Evolutionary conservation across 2,113 vertebrate species (phyloP).

Genomic region (Psephotus haematonotus): DNA sequence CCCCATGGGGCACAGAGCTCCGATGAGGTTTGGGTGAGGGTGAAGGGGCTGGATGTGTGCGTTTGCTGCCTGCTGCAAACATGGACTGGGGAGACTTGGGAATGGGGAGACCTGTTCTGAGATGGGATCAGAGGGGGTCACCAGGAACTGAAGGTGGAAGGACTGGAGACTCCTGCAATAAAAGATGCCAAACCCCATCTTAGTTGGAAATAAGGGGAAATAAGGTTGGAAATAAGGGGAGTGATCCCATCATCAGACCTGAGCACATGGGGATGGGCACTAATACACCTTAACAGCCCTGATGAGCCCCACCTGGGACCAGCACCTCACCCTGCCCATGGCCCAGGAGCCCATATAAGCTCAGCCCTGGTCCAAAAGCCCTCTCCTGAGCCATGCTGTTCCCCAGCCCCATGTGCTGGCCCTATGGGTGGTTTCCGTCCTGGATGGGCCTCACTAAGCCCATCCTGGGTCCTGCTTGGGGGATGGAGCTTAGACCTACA

Average conservation of each 20-base stretch:
- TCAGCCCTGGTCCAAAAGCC: background rate
- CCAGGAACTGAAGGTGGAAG: background rate
- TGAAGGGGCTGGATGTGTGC: background rate
- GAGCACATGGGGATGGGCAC: background rate
- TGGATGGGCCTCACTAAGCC: background rate
- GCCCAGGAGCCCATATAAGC: background rate
- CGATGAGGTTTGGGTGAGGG: rapidly evolving
- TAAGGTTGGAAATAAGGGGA: background rate
- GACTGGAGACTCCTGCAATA: background rate
- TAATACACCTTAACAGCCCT: background rate
- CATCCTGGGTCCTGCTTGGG: background rate
- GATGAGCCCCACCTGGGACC: background rate
- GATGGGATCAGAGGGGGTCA: background rate
- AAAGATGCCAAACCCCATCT: background rate
- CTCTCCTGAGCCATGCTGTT: background rate
- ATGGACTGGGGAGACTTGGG: rapidly evolving
- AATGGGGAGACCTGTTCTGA: background rate
- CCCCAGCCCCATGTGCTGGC: too few species aligned
- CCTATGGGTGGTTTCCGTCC: background rate
- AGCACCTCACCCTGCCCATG: background rate
- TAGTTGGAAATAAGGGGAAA: background rate
- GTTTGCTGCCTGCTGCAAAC: background rate
- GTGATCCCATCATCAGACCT: background rate
- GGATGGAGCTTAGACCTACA: background rate
- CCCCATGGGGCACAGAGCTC: too few species aligned